These are phyloP conservation scores for Odontamblyopus rebecca DNA, from an alignment of 2,797 vertebrate species.

Conservation along the genomic window DNA sequence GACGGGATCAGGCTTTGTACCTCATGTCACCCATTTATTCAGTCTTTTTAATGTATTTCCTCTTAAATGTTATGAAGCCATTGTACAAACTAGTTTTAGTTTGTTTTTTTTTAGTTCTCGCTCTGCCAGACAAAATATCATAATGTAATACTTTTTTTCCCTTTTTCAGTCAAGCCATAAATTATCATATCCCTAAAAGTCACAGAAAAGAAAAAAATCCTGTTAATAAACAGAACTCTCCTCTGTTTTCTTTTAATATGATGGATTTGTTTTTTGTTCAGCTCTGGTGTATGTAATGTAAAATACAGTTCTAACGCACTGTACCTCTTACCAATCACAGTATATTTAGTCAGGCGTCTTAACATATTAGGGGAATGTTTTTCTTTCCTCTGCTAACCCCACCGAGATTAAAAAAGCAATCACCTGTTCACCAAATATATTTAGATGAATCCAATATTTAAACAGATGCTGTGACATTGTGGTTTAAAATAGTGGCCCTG, in stretches of 20 bases:
- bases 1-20: too few relatives aligned
- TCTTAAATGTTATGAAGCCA: too few relatives aligned
- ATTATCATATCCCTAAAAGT: constrained; percentile 33
- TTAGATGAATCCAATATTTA: constrained; percentile 34
- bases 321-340: not conserved
- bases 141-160: constrained; percentile 46
- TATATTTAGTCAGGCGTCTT: constrained; percentile 18
- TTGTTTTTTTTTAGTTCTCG: constrained; percentile 15
- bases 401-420: constrained; percentile 21
- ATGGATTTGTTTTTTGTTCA: not conserved
- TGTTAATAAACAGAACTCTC: constrained; percentile 10
- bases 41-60: too few relatives aligned
- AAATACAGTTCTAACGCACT: not conserved
- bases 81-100: too few relatives aligned
- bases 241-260: constrained; percentile 6
- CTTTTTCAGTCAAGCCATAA: constrained; percentile 29
- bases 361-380: constrained; percentile 16
- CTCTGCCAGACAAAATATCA: constrained; percentile 51
- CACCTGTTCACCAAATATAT: constrained; percentile 28
- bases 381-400: constrained; percentile 27
- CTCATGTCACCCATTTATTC: too few relatives aligned
- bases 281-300: not conserved
- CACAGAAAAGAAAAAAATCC: constrained; percentile 19
- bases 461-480: constrained; percentile 34
- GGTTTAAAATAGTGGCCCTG: constrained; percentile 10